Conservation (phyloP, 2,888 invertebrate species). For the Hyalella azteca region DNA sequence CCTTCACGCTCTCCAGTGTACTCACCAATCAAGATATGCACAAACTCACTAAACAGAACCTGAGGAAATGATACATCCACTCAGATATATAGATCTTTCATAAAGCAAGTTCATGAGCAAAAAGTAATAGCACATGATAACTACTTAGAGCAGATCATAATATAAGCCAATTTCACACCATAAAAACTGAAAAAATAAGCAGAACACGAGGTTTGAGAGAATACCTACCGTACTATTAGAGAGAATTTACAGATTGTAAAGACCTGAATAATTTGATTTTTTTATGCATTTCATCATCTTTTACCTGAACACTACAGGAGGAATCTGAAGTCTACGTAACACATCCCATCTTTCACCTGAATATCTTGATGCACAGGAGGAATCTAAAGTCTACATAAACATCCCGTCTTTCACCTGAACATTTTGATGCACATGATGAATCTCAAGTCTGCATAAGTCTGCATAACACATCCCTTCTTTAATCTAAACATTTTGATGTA, state of each 20-base stretch:
- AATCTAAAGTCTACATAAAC: background rate
- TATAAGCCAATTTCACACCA: background rate
- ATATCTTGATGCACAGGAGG: no score
- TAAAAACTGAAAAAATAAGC: background rate
- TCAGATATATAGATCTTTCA: background rate
- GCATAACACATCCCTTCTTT: no score
- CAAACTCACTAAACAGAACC: slow-evolving; percentile 56
- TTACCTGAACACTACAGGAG: no score
- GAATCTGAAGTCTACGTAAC: no score
- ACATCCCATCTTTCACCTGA: no score
- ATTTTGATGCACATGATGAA: background rate
- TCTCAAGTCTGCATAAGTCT: no score
- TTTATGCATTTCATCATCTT: no score
- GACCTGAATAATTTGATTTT: no score
- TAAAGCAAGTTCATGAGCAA: background rate
- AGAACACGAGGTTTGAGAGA: background rate
- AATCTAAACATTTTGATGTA: background rate
- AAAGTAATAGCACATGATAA: background rate
- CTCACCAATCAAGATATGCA: slow-evolving; percentile 51
- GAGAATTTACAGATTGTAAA: no score
- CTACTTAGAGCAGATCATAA: background rate
- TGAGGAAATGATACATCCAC: background rate
- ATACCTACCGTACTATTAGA: background rate
- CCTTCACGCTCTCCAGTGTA: slow-evolving; percentile 42
- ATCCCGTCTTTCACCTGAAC: background rate